These are phyloP conservation scores for Himalopsyche anomala DNA, from an alignment of 2,888 invertebrate species.

Conservation along the genomic window DNA sequence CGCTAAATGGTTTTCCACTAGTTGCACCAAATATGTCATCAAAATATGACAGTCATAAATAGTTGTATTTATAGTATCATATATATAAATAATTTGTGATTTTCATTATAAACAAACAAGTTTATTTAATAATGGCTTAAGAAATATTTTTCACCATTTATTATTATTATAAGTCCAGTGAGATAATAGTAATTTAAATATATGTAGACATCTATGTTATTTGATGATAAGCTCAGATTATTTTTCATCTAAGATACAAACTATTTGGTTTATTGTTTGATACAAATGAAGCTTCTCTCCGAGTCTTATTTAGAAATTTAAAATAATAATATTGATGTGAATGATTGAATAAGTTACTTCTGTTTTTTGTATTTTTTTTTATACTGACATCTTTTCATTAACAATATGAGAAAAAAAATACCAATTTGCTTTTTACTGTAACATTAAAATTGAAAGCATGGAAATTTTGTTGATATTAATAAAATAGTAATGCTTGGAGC, in stretches of 20 bases:
- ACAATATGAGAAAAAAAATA: too few species aligned
- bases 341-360: too few species aligned
- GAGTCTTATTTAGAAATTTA: neutral
- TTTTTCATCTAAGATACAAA: neutral
- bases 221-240: neutral
- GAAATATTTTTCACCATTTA: neutral
- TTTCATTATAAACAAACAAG: neutral
- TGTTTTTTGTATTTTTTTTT: too few species aligned
- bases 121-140: neutral
- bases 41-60: neutral
- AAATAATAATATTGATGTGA: too few species aligned
- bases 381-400: too few species aligned
- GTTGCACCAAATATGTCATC: slow-evolving; percentile 21
- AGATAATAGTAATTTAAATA: neutral
- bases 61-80: neutral
- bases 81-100: slow-evolving; percentile 8
- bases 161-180: neutral
- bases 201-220: neutral
- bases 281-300: neutral
- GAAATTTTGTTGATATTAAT: too few species aligned
- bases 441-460: too few species aligned
- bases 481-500: too few species aligned
- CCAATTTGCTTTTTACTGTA: too few species aligned
- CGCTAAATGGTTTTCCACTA: neutral
- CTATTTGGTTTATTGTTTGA: neutral